Evolutionary conservation across 2,113 vertebrate species (phyloP).

Genomic region (Neolamprologus toae): DNA sequence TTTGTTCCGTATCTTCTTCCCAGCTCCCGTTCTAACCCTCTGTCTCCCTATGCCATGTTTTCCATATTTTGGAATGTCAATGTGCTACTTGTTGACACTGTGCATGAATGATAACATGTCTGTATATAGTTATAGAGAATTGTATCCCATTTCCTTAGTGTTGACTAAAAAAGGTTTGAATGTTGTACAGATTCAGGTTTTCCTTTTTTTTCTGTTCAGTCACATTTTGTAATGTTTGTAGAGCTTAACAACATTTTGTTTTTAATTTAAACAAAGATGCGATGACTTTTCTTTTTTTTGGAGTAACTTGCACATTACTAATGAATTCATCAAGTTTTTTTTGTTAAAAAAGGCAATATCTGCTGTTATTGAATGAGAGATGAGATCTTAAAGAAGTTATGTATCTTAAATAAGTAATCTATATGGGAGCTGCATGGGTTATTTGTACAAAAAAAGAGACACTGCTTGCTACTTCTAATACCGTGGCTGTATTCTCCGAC

Average conservation of each 20-base stretch:
- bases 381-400: constrained; percentile 47
- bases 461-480: constrained; percentile 67
- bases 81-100: constrained; percentile 77
- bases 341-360: constrained; percentile 74
- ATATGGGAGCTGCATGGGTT: constrained; percentile 64
- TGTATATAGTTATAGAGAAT: constrained; percentile 74
- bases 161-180: constrained; percentile 58
- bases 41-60: constrained; percentile 45
- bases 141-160: constrained; percentile 66
- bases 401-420: constrained; percentile 61
- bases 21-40: neutral
- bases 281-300: neutral
- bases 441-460: constrained; percentile 57
- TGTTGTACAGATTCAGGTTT: constrained; percentile 70
- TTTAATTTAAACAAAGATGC: constrained; percentile 33
- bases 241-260: constrained; percentile 16
- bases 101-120: constrained; percentile 79
- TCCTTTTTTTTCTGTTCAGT: constrained; percentile 9
- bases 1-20: neutral
- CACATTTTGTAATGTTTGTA: constrained; percentile 20
- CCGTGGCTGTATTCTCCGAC: constrained; percentile 68
- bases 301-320: constrained; percentile 65
- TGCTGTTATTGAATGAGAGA: constrained; percentile 70
- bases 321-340: neutral
- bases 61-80: constrained; percentile 75